Evolutionary conservation across 2,113 vertebrate genomes (phyloP).

Genomic region (Seriola rivoliana): DNA sequence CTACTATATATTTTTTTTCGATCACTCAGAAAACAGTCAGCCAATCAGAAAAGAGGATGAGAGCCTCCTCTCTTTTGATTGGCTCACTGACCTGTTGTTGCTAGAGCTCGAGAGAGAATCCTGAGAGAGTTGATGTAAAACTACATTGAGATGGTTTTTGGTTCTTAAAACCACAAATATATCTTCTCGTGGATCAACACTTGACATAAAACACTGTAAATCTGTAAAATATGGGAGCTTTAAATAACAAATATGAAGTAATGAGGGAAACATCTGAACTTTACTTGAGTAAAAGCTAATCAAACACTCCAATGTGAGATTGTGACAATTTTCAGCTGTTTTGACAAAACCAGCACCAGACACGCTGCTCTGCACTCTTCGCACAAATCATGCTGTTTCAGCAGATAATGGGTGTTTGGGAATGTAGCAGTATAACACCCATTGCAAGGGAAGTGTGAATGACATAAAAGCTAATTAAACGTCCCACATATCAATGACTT

Average conservation of each 20-base stretch:
- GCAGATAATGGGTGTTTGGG: slow-evolving; percentile 40
- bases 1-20: no score
- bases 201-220: no score
- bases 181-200: no score
- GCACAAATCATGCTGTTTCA: slow-evolving; percentile 31
- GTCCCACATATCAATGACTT: slow-evolving; percentile 55
- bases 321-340: neutral
- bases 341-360: slow-evolving; percentile 6
- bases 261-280: neutral
- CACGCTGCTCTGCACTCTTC: slow-evolving; percentile 5
- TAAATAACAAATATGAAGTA: neutral
- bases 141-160: no score
- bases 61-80: no score
- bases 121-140: no score
- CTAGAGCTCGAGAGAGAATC: no score
- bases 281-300: neutral
- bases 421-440: slow-evolving; percentile 27
- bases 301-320: neutral
- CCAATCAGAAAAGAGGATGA: no score
- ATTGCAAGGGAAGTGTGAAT: slow-evolving; percentile 50
- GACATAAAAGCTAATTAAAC: slow-evolving; percentile 74
- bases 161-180: no score
- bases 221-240: no score
- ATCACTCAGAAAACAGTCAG: no score
- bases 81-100: no score